phyloP scores from a whole-genome alignment of 1,140 invertebrate genomes.

The Drosophila tristis region DNA sequence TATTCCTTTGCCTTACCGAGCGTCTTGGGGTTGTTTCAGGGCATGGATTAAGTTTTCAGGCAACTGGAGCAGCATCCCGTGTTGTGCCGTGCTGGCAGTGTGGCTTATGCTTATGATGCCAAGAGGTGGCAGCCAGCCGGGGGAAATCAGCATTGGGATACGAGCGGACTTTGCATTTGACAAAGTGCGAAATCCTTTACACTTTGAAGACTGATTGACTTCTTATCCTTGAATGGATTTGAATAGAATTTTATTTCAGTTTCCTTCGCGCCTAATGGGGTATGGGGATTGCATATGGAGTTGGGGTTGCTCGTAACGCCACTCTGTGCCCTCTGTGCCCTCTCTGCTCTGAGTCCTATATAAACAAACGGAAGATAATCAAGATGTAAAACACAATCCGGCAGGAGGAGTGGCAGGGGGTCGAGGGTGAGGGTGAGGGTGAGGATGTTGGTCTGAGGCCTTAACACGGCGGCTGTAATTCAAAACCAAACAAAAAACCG shows the following conservation, averaged over 20 bases:
- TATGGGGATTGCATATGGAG: slow-evolving; percentile 28
- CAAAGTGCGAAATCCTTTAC: slow-evolving; percentile 81
- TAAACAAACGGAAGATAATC: slow-evolving; percentile 81
- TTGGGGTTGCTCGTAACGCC: slow-evolving; percentile 2
- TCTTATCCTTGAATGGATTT: slow-evolving; percentile 81
- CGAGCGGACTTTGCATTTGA: slow-evolving; percentile 64
- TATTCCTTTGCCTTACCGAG: slow-evolving; percentile 43
- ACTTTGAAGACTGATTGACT: slow-evolving; percentile 83
- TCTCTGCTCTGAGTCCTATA: slow-evolving; percentile 32
- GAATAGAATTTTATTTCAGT: slow-evolving; percentile 75
- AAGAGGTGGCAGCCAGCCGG: slow-evolving; percentile 6
- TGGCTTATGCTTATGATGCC: slow-evolving; percentile 33
- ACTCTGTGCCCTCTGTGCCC: background rate
- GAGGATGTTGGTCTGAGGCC: background rate
- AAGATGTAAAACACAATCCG: slow-evolving; percentile 79
- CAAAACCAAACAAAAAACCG: slow-evolving; percentile 78
- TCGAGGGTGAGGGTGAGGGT: background rate
- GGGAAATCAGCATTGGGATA: slow-evolving; percentile 33
- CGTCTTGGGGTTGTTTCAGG: slow-evolving; percentile 70
- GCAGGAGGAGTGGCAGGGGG: slow-evolving; percentile 30
- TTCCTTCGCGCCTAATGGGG: slow-evolving; percentile 39
- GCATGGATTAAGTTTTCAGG: slow-evolving; percentile 66
- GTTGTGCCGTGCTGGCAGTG: slow-evolving; percentile 3
- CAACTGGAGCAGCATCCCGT: background rate
- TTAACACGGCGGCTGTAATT: slow-evolving; percentile 53